These are phyloP conservation scores for Xiphorhynchus elegans DNA, from an alignment of 2,113 vertebrate species.

Conservation along the genomic window DNA sequence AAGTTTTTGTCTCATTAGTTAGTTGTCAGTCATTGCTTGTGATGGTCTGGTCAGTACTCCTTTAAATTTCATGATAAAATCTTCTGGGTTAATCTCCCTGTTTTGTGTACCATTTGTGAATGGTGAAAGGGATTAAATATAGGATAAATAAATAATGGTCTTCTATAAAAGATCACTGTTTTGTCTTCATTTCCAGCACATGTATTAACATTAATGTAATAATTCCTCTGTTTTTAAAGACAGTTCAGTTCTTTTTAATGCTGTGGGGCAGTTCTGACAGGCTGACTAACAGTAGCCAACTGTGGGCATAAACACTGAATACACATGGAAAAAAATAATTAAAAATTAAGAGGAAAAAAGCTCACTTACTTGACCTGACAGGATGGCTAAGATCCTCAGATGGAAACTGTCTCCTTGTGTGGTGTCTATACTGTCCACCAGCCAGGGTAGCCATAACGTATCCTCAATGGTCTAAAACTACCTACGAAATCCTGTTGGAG, in stretches of 20 bases:
- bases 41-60: neutral
- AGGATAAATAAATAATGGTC: neutral
- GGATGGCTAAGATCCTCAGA: neutral
- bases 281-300: neutral
- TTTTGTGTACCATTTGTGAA: neutral
- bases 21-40: neutral
- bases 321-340: neutral
- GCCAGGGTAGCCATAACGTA: too few species aligned
- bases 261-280: neutral
- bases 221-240: neutral
- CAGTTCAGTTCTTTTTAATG: neutral
- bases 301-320: neutral
- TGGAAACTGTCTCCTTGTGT: neutral
- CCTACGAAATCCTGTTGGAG: neutral
- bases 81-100: neutral
- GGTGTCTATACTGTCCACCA: too few species aligned
- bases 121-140: neutral
- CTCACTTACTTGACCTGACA: neutral
- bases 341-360: neutral
- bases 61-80: neutral
- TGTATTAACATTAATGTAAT: neutral
- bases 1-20: neutral
- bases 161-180: neutral
- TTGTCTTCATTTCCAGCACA: neutral
- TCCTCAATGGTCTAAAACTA: neutral